A percentile compares a stretch with the other conserved stretches of the same genome.
Evolutionary conservation across 2,888 invertebrate species (phyloP).

Genomic region (Andrena camellia): DNA sequence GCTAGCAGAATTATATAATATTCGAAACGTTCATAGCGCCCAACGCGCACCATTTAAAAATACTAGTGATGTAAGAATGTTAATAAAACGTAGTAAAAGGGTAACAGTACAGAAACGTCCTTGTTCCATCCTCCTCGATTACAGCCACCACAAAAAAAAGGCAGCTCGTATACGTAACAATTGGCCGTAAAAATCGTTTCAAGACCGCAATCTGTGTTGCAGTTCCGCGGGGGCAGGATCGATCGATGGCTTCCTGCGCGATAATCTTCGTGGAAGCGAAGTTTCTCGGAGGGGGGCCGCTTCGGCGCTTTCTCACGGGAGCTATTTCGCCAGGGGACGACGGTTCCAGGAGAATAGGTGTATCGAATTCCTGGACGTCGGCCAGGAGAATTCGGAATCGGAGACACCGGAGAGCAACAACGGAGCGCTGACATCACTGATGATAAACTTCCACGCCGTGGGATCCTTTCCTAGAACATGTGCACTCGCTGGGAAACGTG

Average conservation of each 20-base stretch:
- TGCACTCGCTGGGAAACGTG: neutral
- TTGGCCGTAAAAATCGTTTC: neutral
- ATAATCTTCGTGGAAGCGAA: slow-evolving; percentile 13
- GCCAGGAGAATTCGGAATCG: slow-evolving; percentile 12
- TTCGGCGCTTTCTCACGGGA: neutral
- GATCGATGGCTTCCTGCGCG: neutral
- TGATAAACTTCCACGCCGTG: neutral
- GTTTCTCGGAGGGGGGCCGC: neutral
- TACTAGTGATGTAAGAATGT: neutral
- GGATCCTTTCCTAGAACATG: slow-evolving; percentile 60
- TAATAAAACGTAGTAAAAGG: neutral
- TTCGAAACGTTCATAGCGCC: no score
- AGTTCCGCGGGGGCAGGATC: neutral
- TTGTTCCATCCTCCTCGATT: neutral
- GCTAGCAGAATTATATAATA: neutral
- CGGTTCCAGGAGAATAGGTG: slow-evolving; percentile 14
- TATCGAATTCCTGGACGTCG: slow-evolving; percentile 5
- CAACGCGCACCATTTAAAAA: neutral
- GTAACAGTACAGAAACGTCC: neutral
- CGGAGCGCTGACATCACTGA: slow-evolving; percentile 17
- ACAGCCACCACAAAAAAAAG: neutral
- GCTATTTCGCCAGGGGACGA: neutral
- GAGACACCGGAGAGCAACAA: slow-evolving; percentile 10
- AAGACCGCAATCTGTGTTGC: neutral
- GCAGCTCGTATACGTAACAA: neutral